A percentile compares a stretch with the other conserved stretches of the same genome.
Evolutionary conservation across 92 coral and sea anemone species (phyloP).

Genomic region (Actinostola sp.): DNA sequence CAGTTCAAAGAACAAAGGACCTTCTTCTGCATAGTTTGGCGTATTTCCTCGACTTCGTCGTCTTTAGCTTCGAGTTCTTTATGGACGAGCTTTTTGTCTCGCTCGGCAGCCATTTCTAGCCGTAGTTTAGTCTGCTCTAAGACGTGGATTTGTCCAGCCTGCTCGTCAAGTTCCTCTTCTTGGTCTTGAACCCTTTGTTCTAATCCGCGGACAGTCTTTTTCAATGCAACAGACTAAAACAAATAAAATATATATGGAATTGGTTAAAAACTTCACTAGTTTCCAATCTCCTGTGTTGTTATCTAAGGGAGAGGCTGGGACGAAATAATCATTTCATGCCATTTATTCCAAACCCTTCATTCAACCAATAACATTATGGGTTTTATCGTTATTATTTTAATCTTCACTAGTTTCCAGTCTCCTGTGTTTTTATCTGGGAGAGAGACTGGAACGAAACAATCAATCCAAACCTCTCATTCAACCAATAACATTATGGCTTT

Average conservation of each 20-base stretch:
- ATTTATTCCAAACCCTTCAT: too few species aligned
- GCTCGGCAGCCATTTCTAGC: slow-evolving; percentile 92
- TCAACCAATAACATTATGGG: background rate
- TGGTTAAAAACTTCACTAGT: too few species aligned
- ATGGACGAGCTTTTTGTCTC: slow-evolving; percentile 74
- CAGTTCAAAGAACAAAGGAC: slow-evolving; percentile 26
- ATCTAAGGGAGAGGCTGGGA: too few species aligned
- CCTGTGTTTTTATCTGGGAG: too few species aligned
- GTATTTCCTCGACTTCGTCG: slow-evolving; percentile 88
- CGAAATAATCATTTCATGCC: too few species aligned
- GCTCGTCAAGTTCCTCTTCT: slow-evolving; percentile 97
- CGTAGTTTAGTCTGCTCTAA: slow-evolving; percentile 96
- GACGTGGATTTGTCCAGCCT: slow-evolving; percentile 91
- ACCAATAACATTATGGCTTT: background rate
- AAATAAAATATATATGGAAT: background rate
- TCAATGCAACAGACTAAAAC: slow-evolving; percentile 75
- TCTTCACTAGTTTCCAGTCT: too few species aligned
- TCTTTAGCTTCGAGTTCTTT: slow-evolving; percentile 87
- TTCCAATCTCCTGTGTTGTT: too few species aligned
- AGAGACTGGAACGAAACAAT: too few species aligned
- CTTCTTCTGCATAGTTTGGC: slow-evolving; percentile 81
- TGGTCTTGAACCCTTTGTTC: slow-evolving; percentile 91
- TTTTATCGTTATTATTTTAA: background rate
- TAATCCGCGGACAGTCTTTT: slow-evolving; percentile 76
- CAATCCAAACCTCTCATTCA: too few species aligned